Evolutionary conservation across 2,888 invertebrate genomes (phyloP).

Genomic region (Eristalis intricaria): DNA sequence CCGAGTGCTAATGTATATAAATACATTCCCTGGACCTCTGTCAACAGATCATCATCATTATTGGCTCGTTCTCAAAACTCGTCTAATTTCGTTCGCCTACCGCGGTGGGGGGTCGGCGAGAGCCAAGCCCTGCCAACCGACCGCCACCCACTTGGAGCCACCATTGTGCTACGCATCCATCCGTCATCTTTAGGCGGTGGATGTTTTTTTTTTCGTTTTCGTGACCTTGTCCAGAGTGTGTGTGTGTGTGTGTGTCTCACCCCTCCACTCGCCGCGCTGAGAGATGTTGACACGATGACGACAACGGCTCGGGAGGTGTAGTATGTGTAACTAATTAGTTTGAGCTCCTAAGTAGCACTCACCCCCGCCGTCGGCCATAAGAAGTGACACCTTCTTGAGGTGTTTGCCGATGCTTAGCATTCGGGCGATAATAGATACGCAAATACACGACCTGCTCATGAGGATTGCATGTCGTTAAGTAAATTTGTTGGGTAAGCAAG

Average conservation of each 20-base stretch:
- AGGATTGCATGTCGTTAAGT: constrained; percentile 6
- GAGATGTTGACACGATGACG: background rate
- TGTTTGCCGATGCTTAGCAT: constrained; percentile 28
- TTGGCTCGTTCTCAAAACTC: constrained; percentile 16
- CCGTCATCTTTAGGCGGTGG: constrained; percentile 5
- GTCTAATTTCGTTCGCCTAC: constrained; percentile 4
- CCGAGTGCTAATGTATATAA: background rate
- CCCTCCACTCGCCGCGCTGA: background rate
- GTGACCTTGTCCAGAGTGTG: constrained; percentile 10
- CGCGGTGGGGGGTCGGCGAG: background rate
- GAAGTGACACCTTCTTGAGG: constrained; percentile 30
- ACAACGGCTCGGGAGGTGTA: background rate
- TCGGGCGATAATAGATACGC: constrained; percentile 15
- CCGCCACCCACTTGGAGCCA: background rate
- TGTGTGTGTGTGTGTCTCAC: background rate
- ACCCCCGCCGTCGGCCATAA: background rate
- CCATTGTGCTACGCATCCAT: background rate
- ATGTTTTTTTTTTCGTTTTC: constrained; percentile 17
- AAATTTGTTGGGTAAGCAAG: constrained; percentile 8
- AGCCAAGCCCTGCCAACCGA: background rate
- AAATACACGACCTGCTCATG: constrained; percentile 16
- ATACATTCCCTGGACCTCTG: constrained; percentile 25
- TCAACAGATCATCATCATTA: constrained; percentile 37
- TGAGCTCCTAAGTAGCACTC: constrained; percentile 15
- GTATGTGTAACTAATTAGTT: constrained; percentile 42